Evolutionary conservation across 2,888 invertebrate species (phyloP).

Genomic region (Enchytraeus crypticus): DNA sequence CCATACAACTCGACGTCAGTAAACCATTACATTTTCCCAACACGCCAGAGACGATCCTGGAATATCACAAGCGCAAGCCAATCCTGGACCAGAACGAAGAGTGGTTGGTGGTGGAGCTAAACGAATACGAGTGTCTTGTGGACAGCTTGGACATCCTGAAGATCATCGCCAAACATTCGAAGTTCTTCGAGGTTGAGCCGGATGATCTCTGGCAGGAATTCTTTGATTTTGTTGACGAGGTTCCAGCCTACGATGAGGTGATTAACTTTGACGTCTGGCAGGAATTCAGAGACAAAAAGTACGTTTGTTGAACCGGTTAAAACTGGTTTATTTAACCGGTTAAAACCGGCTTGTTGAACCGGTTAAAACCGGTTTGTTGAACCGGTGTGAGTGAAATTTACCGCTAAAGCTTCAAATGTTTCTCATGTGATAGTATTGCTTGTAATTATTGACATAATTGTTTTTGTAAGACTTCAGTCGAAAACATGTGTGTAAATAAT

Average conservation of each 20-base stretch:
- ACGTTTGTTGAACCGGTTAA: slow-evolving; percentile 17
- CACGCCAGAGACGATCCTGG: slow-evolving; percentile 26
- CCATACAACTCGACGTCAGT: slow-evolving; percentile 11
- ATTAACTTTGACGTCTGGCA: slow-evolving; percentile 30
- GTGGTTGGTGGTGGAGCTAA: slow-evolving; percentile 29
- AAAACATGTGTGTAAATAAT: too few relatives aligned
- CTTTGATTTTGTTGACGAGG: slow-evolving; percentile 27
- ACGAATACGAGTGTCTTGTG: slow-evolving; percentile 29
- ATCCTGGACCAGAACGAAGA: slow-evolving; percentile 26
- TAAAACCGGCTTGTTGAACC: too few relatives aligned
- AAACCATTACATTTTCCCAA: slow-evolving; percentile 22
- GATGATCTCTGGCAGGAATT: slow-evolving; percentile 27
- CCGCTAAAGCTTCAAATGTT: too few relatives aligned
- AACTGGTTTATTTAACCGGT: too few relatives aligned
- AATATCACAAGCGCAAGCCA: slow-evolving; percentile 26
- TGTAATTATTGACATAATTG: too few relatives aligned
- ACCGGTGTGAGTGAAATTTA: too few relatives aligned
- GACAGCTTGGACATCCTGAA: slow-evolving; percentile 22
- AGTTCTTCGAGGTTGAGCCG: slow-evolving; percentile 29
- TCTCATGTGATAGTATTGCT: too few relatives aligned
- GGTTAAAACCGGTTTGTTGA: too few relatives aligned
- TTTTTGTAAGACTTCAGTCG: too few relatives aligned
- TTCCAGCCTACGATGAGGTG: slow-evolving; percentile 28
- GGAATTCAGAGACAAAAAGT: slow-evolving; percentile 29
- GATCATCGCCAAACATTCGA: slow-evolving; percentile 28